Evolutionary conservation across 1,140 invertebrate genomes (phyloP), one percentile per base, ranked within the genome.

Genomic region (Zaprionus kolodkinae): DNA sequence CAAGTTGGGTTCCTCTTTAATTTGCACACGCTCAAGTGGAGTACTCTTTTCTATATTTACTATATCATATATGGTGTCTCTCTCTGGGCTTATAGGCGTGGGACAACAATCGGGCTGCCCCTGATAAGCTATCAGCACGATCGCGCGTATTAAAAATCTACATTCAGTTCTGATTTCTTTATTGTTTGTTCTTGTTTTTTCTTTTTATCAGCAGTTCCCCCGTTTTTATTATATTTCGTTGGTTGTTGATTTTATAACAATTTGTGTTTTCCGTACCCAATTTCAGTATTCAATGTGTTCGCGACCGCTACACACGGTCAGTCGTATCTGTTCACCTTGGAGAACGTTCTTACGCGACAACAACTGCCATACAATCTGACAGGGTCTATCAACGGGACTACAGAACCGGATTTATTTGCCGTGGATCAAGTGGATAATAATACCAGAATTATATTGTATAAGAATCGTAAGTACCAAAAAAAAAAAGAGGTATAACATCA

Each of bases 241-340:
- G 50, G 50, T 30, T 15, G 17, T 65, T 10, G 35, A 25, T 55
- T 59, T 35, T 71, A 73, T 64, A 64, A 70, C 40, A 38, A 36
- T 38, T 60, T 59, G n/a, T 57, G 38, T 56, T 81, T 52, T 52
- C 48, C 48, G 35, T 69, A 48, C 50, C 71, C 21, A 21, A 72
- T 91, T 91, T 86, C 90, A 91, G 89, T 91, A 67, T 72, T 91
- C 78, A 79, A 79, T 72, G 78, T 74, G 63, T 69, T 64, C 66
- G 76, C 80, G 66, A 45, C 65, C 61, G 73, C 66, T 35, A 60
- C 65, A 72, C 60, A 81, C 68, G 85, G 65, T 17, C 89, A 91
- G 61, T 81, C 89, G 61, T 89, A 91, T 77, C 68, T 91, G 38
- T 48, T 91, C n/a, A 83, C 76, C 15, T 38, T 91, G 67, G 89